Base-by-base conservation (phyloP, 2,113 vertebrate species). In the Tiliqua scincoides region DNA sequence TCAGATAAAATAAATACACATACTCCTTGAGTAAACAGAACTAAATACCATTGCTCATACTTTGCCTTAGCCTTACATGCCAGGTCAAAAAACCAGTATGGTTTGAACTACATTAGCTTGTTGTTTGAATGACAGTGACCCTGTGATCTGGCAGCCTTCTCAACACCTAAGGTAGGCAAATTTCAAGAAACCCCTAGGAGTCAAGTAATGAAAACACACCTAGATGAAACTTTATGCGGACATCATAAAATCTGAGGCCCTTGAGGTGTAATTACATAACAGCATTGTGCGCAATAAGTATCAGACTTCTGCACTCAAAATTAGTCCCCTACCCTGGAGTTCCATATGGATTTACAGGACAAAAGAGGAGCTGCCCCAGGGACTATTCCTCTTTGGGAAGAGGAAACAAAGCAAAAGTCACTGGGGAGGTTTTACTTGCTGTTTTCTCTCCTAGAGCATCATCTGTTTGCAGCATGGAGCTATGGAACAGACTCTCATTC, bases 11-110 rank as follows among this genome's bases (percentile, higher is more conserved):
- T 74, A 79, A 67, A 25, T 59, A 23, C 25, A 20, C 32, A 11
- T 17, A 48, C 54, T 54, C 17, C 52, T 15, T n/a, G 70, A 70
- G 25, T 17, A 74, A 71, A 12, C 23, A 48, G 63, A 48, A 23
- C 48, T 67, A 77, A 40, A 85, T 40, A 20, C 17, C 15, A n/a
- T 61, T 52, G 35, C 35, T 67, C 40, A 75, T 84, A 14, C 3
- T 12, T 76, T 65, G 40, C 48, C n/a, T 85, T 67, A 77, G 68
- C 52, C 3, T 68, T 57, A 35, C 62, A 77, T 68, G 32, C 17
- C 74, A 85, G 63, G 80, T 85, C 63, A 78, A 21, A 78, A 77
- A 70, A 70, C 74, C 43, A 70, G 35, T 40, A 54, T 76, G 61
- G 62, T 35, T 32, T 54, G 40, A 65, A 37, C 3, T 23, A 27